These are phyloP conservation scores for Athrips mouffetella DNA, from an alignment of 2,888 invertebrate genomes.

Conservation along the genomic window DNA sequence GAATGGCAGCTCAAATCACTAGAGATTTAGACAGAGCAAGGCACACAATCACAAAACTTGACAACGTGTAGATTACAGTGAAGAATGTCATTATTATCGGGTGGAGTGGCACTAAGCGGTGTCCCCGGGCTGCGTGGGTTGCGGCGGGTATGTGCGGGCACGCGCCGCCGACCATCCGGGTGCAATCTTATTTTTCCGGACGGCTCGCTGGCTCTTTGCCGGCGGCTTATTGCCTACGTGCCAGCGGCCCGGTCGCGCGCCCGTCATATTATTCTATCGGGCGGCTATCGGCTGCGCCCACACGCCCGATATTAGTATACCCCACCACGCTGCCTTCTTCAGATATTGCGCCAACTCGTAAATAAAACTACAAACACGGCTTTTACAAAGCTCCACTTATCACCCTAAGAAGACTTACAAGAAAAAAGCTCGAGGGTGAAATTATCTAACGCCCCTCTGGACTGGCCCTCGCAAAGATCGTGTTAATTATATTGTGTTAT, in stretches of 20 bases:
- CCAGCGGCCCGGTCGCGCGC: conserved; percentile 59
- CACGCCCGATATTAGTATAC: conserved; percentile 72
- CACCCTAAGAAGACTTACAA: conserved; percentile 40
- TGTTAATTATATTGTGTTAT: conserved; percentile 8
- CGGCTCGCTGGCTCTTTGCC: conserved; percentile 62
- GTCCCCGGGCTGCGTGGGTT: not conserved
- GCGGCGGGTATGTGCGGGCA: conserved; percentile 36
- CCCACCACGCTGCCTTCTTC: conserved; percentile 56
- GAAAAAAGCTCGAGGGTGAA: conserved; percentile 1
- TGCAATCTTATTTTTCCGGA: conserved; percentile 74
- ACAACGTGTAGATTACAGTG: not conserved
- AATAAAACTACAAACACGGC: conserved; percentile 61
- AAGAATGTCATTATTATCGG: conserved; percentile 1
- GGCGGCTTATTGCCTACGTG: conserved; percentile 77
- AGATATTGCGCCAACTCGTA: conserved; percentile 70
- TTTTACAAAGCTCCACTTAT: conserved; percentile 45
- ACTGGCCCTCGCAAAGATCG: not conserved
- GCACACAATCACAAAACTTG: not conserved
- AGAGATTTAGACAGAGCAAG: too few relatives aligned
- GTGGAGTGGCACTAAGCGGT: not conserved
- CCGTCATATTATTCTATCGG: conserved; percentile 77
- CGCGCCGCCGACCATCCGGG: conserved; percentile 46
- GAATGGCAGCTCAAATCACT: too few relatives aligned
- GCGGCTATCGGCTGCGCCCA: conserved; percentile 68
- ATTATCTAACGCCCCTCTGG: not conserved